Percentiles rank a stretch among this genome's conserved stretches.
Evolutionary conservation across 2,797 vertebrate genomes (phyloP).

Genomic region (Pygocentrus nattereri): DNA sequence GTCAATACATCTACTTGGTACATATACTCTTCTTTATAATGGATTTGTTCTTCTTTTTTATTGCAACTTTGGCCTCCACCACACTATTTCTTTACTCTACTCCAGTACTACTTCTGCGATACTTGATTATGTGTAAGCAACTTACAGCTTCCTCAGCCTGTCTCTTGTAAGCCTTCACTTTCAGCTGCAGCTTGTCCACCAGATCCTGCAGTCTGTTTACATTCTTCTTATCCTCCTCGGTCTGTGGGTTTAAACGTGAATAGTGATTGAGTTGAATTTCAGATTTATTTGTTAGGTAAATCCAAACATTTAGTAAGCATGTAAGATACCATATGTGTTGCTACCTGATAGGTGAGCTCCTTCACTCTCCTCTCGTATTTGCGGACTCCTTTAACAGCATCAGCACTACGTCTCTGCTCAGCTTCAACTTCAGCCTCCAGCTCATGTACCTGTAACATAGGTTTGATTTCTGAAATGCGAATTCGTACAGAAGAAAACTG

Average conservation of each 20-base stretch:
- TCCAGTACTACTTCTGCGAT: too few relatives aligned
- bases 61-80: too few relatives aligned
- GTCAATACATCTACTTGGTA: too few relatives aligned
- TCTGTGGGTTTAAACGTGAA: conserved; percentile 60
- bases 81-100: not conserved
- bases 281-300: not conserved
- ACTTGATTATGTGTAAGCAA: conserved; percentile 55
- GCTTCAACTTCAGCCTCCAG: conserved; percentile 83
- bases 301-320: not conserved
- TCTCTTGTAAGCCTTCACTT: conserved; percentile 92
- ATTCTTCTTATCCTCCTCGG: conserved; percentile 93
- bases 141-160: conserved; percentile 90
- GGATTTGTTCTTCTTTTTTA: too few relatives aligned
- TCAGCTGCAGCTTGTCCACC: conserved; percentile 90
- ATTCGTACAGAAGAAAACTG: not conserved
- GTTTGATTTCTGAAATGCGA: not conserved
- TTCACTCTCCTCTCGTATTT: conserved; percentile 85
- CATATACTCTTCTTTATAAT: too few relatives aligned
- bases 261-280: not conserved
- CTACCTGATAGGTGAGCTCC: conserved; percentile 86
- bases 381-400: conserved; percentile 80
- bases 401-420: conserved; percentile 81
- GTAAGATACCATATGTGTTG: not conserved
- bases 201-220: conserved; percentile 87
- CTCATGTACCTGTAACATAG: conserved; percentile 77